Conservation (phyloP, 2,888 invertebrate genomes). For the Drosophila niveifrons region DNA sequence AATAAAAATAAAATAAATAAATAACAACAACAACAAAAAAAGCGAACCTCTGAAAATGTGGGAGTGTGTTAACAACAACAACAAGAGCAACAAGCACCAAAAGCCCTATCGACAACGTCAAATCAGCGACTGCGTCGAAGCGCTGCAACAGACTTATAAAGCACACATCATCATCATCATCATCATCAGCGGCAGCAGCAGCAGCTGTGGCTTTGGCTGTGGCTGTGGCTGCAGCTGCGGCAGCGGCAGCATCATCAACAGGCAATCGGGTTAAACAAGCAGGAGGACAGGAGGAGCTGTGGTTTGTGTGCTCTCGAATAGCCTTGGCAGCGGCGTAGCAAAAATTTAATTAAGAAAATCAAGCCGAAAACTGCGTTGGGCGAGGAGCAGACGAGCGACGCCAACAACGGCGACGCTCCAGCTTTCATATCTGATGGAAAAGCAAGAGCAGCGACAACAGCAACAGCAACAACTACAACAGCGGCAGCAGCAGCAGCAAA, state of each 20-base stretch:
- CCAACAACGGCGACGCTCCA: conserved; percentile 73
- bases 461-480: conserved; percentile 49
- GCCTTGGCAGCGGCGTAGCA: conserved; percentile 78
- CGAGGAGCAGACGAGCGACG: conserved; percentile 63
- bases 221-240: conserved; percentile 1
- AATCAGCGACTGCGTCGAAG: conserved; percentile 71
- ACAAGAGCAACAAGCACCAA: conserved; percentile 62
- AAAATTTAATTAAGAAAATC: conserved; percentile 82
- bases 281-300: conserved; percentile 45
- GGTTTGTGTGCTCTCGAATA: conserved; percentile 40
- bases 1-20: conserved; percentile 20
- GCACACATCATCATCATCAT: conserved; percentile 76
- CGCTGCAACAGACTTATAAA: conserved; percentile 72
- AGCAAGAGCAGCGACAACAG: conserved; percentile 68
- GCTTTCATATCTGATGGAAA: conserved; percentile 81
- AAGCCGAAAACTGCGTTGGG: conserved; percentile 78
- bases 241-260: conserved; percentile 52
- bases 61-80: conserved; percentile 79
- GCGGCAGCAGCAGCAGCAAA: conserved; percentile 38
- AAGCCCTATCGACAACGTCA: conserved; percentile 65
- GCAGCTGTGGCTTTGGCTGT: conserved; percentile 34
- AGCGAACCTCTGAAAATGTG: conserved; percentile 60
- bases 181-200: conserved; percentile 50
- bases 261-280: conserved; percentile 59
- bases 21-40: conserved; percentile 13